Evolutionary conservation across 2,113 vertebrate species (phyloP).

Genomic region (Zosterops hypoxanthus): DNA sequence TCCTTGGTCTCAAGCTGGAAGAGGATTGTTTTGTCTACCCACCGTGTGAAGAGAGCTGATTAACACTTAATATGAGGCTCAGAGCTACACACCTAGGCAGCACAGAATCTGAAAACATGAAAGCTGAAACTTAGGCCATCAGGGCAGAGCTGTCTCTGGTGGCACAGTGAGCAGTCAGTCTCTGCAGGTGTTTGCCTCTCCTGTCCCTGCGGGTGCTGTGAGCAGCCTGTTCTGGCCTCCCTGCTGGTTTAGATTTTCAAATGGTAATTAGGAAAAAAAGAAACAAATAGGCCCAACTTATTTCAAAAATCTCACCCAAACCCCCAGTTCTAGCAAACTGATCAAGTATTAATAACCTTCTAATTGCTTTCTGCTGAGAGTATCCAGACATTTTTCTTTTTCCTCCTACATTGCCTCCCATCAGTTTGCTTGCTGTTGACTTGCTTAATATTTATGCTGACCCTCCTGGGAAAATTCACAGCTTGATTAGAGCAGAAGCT

Average conservation of each 20-base stretch:
- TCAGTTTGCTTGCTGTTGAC: constrained; percentile 23
- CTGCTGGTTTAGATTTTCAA: constrained; percentile 17
- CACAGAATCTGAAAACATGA: background rate
- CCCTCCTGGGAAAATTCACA: constrained; percentile 50
- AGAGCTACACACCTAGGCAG: background rate
- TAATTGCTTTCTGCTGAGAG: constrained; percentile 29
- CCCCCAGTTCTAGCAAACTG: background rate
- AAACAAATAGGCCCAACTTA: background rate
- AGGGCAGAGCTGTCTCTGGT: background rate
- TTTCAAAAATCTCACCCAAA: background rate
- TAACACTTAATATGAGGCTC: background rate
- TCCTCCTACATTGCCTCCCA: background rate
- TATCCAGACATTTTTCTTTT: constrained; percentile 5
- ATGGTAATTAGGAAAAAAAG: background rate
- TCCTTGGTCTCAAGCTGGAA: background rate
- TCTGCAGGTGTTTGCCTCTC: background rate
- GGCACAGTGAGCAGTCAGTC: background rate
- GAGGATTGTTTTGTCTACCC: background rate
- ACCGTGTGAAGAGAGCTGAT: background rate
- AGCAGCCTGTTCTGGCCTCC: background rate
- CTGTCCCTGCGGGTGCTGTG: background rate
- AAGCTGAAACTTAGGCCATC: background rate
- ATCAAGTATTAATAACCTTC: constrained; percentile 42
- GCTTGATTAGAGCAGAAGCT: constrained; percentile 49
- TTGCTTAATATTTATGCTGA: constrained; percentile 55